Evolutionary conservation across 2,888 invertebrate species (phyloP).

Genomic region (Aproaerema taeniolella): DNA sequence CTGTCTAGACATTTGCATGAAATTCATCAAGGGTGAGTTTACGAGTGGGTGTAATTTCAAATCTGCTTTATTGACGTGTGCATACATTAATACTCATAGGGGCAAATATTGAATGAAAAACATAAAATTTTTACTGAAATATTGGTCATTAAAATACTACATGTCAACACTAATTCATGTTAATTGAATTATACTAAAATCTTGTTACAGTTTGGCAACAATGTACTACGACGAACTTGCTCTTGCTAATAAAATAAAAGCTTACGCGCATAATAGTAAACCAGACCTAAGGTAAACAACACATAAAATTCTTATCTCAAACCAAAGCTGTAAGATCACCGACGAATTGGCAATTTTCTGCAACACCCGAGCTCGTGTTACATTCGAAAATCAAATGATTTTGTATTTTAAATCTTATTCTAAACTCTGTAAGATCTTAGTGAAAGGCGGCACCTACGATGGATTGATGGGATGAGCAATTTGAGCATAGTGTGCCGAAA

Average conservation of each 20-base stretch:
- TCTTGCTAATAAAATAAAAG: not conserved
- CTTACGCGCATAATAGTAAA: not conserved
- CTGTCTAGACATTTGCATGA: conserved; percentile 43
- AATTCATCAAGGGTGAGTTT: conserved; percentile 43
- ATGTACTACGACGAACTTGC: not conserved
- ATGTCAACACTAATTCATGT: too few species aligned
- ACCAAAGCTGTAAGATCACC: conserved; percentile 34
- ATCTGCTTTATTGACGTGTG: conserved; percentile 29
- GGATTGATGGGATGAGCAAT: too few species aligned
- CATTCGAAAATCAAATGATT: too few species aligned
- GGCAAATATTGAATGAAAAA: too few species aligned
- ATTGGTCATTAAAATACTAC: too few species aligned
- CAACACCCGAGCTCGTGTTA: too few species aligned
- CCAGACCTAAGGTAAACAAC: conserved; percentile 15
- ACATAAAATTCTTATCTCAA: conserved; percentile 31
- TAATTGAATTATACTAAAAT: too few species aligned
- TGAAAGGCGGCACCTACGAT: too few species aligned
- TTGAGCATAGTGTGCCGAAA: conserved; percentile 44
- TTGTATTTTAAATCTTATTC: conserved; percentile 14
- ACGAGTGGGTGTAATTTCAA: conserved; percentile 39
- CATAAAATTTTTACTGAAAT: too few species aligned
- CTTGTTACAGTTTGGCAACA: too few species aligned
- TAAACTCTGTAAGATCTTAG: not conserved
- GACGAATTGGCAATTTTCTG: conserved; percentile 32
- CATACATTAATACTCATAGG: conserved; percentile 21